phyloP scores from a whole-genome alignment of 2,888 invertebrate genomes.

The Andrena flavipes region DNA sequence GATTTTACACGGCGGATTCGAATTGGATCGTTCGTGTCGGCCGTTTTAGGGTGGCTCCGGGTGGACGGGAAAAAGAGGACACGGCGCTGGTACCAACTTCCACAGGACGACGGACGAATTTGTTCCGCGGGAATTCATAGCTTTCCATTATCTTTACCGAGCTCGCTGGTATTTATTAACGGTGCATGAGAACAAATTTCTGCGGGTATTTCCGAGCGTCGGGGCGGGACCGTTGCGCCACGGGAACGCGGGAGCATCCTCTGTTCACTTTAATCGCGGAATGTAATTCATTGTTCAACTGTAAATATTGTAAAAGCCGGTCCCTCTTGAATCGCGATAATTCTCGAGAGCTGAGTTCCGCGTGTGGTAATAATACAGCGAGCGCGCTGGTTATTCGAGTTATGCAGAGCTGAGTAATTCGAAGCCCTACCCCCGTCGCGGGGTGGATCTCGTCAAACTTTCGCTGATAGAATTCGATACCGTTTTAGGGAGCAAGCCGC shows the following conservation, averaged over 20 bases:
- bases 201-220: background rate
- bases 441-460: slow-evolving; percentile 29
- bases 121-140: slow-evolving; percentile 11
- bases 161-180: slow-evolving; percentile 17
- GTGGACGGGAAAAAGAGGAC: background rate
- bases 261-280: background rate
- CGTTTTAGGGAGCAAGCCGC: background rate
- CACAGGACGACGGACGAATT: background rate
- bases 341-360: background rate
- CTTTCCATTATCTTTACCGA: slow-evolving; percentile 28
- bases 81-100: background rate
- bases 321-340: background rate
- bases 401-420: slow-evolving; percentile 22
- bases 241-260: background rate
- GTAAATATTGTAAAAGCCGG: slow-evolving; percentile 27
- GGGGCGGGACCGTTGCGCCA: too few species aligned
- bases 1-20: slow-evolving; percentile 27
- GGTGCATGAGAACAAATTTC: background rate
- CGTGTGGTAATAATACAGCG: slow-evolving; percentile 27
- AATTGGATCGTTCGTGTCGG: background rate
- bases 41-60: background rate
- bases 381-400: slow-evolving; percentile 33
- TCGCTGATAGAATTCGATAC: background rate
- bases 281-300: slow-evolving; percentile 19
- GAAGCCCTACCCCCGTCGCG: background rate